Evolutionary conservation across 2,797 vertebrate genomes (phyloP).

Genomic region (Spea hammondii): DNA sequence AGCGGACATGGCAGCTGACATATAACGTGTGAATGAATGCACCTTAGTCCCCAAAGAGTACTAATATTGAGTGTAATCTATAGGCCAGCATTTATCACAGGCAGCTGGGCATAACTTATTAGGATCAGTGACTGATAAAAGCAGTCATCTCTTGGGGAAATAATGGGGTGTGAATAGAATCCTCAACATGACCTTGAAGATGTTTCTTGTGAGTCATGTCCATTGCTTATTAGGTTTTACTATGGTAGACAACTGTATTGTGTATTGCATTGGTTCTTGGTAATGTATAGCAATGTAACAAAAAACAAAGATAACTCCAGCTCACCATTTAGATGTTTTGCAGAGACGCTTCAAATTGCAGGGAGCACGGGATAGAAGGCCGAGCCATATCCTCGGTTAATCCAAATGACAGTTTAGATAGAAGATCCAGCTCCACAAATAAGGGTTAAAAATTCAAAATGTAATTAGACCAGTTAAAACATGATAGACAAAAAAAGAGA

Average conservation of each 20-base stretch:
- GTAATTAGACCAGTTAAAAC: too few species aligned
- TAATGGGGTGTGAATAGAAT: conserved; percentile 35
- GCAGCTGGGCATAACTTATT: conserved; percentile 46
- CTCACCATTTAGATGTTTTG: too few species aligned
- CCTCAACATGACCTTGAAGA: conserved; percentile 41
- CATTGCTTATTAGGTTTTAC: background rate
- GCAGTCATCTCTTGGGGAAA: conserved; percentile 35
- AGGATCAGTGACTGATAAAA: conserved; percentile 50
- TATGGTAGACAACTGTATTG: background rate
- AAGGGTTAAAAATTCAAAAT: too few species aligned
- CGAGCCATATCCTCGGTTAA: too few species aligned
- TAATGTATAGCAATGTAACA: too few species aligned
- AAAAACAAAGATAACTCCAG: too few species aligned
- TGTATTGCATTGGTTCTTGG: background rate
- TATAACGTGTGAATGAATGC: conserved; percentile 46
- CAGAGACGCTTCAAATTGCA: too few species aligned
- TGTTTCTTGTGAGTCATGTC: conserved; percentile 9
- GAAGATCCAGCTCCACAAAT: too few species aligned
- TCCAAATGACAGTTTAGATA: too few species aligned
- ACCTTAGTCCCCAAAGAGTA: conserved; percentile 31
- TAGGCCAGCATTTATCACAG: conserved; percentile 46
- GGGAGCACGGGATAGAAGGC: too few species aligned
- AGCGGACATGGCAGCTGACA: conserved; percentile 35
- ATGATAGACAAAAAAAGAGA: too few species aligned
- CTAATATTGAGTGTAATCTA: conserved; percentile 49